Evolutionary conservation across 1,140 invertebrate genomes (phyloP).

Genomic region (Dinoponera quadriceps): DNA sequence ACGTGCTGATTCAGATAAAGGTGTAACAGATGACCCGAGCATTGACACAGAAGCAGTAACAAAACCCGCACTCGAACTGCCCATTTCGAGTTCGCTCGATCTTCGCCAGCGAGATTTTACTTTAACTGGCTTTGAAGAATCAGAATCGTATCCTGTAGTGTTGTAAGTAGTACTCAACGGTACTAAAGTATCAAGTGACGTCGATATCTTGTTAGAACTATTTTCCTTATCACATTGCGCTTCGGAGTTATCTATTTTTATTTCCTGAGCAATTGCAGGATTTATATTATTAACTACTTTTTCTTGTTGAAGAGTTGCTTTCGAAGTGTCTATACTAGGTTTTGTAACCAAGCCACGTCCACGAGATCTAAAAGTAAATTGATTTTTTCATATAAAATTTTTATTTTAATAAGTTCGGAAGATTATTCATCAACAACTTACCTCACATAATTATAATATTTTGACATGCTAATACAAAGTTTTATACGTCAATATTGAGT

Average conservation of each 20-base stretch:
- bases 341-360: constrained; percentile 83
- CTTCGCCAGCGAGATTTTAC: constrained; percentile 94
- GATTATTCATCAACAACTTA: neutral
- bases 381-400: neutral
- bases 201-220: constrained; percentile 71
- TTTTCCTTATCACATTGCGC: constrained; percentile 80
- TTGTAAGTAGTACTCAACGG: constrained; percentile 66
- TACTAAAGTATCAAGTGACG: constrained; percentile 72
- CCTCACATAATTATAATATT: constrained; percentile 17
- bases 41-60: constrained; percentile 61
- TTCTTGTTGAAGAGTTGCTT: constrained; percentile 74
- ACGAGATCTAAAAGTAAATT: constrained; percentile 74
- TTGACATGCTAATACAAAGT: neutral
- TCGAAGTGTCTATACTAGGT: constrained; percentile 77
- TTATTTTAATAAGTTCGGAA: constrained; percentile 19
- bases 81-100: constrained; percentile 93
- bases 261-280: constrained; percentile 67
- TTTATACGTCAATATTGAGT: constrained; percentile 21
- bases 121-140: constrained; percentile 90
- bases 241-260: constrained; percentile 73
- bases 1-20: constrained; percentile 81
- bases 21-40: constrained; percentile 78
- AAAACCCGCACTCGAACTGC: constrained; percentile 77
- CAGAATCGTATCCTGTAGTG: constrained; percentile 82
- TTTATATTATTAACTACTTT: constrained; percentile 70